Evolutionary conservation across 2,113 vertebrate genomes (phyloP).

Genomic region (Gobio gobio): DNA sequence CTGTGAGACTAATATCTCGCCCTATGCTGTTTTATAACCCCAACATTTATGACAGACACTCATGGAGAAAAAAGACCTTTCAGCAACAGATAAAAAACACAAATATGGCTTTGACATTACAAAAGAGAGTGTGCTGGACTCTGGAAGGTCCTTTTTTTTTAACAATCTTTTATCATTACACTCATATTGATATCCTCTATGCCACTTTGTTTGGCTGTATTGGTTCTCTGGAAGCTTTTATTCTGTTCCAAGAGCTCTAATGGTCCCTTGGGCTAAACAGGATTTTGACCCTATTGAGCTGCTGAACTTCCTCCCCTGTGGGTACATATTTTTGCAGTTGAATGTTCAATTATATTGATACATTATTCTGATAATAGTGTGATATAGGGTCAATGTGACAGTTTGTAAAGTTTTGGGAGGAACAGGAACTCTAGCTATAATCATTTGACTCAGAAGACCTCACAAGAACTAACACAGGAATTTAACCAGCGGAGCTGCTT

Average conservation of each 20-base stretch:
- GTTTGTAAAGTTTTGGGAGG: neutral
- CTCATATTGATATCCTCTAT: constrained; percentile 6
- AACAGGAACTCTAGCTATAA: neutral
- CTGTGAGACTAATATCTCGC: neutral
- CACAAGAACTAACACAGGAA: neutral
- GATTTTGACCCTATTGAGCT: constrained; percentile 4
- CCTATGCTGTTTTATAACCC: neutral
- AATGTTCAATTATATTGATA: constrained; percentile 34
- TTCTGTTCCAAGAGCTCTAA: constrained; percentile 22
- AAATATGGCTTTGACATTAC: neutral
- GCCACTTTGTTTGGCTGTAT: neutral
- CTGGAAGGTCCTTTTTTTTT: neutral
- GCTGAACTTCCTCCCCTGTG: neutral
- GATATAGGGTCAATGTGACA: constrained; percentile 14
- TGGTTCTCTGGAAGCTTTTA: constrained; percentile 41
- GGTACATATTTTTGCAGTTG: constrained; percentile 12
- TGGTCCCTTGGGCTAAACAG: constrained; percentile 4
- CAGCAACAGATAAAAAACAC: neutral
- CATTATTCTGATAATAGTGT: constrained; percentile 14
- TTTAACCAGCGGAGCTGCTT: neutral
- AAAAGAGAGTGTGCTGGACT: neutral
- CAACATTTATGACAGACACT: neutral
- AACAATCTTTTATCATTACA: neutral
- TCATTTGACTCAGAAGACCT: neutral
- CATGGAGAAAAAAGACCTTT: neutral